Conservation (phyloP, 2,113 vertebrate species). For the Cyrtonyx montezumae region DNA sequence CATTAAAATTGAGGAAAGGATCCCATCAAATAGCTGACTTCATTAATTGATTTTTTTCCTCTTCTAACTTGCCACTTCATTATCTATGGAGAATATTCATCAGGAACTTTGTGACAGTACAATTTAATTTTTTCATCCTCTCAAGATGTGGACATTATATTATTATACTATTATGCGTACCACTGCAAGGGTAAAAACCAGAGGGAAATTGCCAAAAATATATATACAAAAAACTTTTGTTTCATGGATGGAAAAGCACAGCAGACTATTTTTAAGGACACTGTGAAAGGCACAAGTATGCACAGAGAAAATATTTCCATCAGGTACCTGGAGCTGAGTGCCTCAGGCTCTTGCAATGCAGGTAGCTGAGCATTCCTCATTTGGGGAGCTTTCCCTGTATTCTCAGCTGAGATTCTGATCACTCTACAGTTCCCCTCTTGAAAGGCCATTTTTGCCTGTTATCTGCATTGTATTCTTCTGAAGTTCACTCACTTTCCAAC, state of each 20-base stretch:
- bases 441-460: conserved; percentile 25
- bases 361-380: not conserved
- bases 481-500: conserved; percentile 5
- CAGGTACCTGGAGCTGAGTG: not conserved
- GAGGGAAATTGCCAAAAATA: not conserved
- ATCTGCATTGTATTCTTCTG: conserved; percentile 7
- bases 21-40: not conserved
- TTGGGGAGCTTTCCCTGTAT: not conserved
- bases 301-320: not conserved
- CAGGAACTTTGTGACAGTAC: not conserved
- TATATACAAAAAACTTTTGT: not conserved
- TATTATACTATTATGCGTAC: not conserved
- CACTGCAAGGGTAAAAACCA: not conserved
- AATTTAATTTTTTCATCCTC: not conserved
- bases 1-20: not conserved
- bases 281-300: not conserved
- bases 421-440: not conserved
- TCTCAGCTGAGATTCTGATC: conserved; percentile 1
- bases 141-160: not conserved
- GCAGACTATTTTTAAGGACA: not conserved
- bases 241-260: not conserved
- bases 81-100: not conserved
- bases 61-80: not conserved
- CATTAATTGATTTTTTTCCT: not conserved
- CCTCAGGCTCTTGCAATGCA: conserved; percentile 9